Base-by-base conservation (phyloP, 2,113 vertebrate species). In the Pygoscelis antarcticus region DNA sequence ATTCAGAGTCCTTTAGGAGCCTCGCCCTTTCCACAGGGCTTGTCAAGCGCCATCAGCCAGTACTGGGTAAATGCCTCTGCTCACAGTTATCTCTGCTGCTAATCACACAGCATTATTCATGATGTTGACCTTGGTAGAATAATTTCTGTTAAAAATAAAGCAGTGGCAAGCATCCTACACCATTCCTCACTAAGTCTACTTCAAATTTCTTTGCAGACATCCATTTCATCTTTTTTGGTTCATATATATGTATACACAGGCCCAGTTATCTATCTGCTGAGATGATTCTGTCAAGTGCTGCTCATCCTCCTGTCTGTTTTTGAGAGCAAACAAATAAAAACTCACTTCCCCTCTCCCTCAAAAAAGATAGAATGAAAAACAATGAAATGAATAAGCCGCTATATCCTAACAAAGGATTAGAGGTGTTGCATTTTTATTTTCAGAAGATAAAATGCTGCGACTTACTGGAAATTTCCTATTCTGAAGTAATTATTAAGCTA, bases 391-490 rank as follows among this genome's bases (percentile, higher is more conserved):
- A 57, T 64, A 84, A 83, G 71, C 32, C 0, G 1, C 27, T 55
- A 12, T 54, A 68, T 13, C n/a, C 16, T 71, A 76, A 75, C 42
- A 71, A 69, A 82, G 44, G 70, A 88, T 83, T 57, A 87, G 12
- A 76, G 22, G 20, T 46, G 27, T 44, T 77, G 27, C 15, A 62
- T 61, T 96, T 87, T 93, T 87, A 62, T 95, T 88, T 76, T 83
- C 66, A 94, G 78, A 85, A 92, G 64, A 90, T 42, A 94, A 92
- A 94, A 95, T 84, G n/a, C 47, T 79, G 57, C 76, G 69, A 61
- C 62, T 90, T 70, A 75, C 34, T 93, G 25, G 71, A 91, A 83
- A 87, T 89, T 87, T 94, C 62, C 27, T 91, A 54, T 88, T 91
- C 54, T 60, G 51, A 94, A 96, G 54, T 79, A 89, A 94, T 95